A percentile compares a stretch with the other conserved stretches of the same genome.
Conservation (phyloP, 2,888 invertebrate genomes). For the Luffia ferchaultella region DNA sequence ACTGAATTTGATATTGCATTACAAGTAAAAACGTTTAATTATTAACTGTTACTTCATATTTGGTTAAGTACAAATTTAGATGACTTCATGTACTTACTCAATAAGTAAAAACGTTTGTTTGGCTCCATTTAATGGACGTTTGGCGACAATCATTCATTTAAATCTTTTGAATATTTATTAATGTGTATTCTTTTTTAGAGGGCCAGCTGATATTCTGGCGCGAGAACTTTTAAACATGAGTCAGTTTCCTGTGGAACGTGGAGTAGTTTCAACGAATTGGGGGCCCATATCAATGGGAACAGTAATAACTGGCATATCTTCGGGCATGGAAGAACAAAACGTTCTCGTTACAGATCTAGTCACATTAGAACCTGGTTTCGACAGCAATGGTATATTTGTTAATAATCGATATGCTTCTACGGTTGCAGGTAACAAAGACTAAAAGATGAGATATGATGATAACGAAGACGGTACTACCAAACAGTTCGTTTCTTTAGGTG, state of each 20-base stretch:
- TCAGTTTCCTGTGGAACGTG: slow-evolving; percentile 70
- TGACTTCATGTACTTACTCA: too few species aligned
- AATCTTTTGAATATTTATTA: too few species aligned
- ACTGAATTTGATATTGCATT: too few species aligned
- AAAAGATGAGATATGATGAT: neutral
- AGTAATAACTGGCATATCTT: slow-evolving; percentile 69
- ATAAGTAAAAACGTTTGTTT: too few species aligned
- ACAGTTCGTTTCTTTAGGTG: slow-evolving; percentile 41
- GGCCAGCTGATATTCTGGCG: slow-evolving; percentile 11
- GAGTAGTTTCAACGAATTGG: slow-evolving; percentile 69
- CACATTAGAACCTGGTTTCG: slow-evolving; percentile 12
- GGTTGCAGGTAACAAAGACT: slow-evolving; percentile 47
- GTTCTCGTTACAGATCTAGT: slow-evolving; percentile 41
- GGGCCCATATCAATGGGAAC: slow-evolving; percentile 68
- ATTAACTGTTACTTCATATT: too few species aligned
- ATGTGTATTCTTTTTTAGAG: slow-evolving; percentile 12
- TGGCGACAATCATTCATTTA: too few species aligned
- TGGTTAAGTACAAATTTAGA: too few species aligned
- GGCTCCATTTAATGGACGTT: too few species aligned
- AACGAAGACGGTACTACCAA: neutral
- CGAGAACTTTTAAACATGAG: slow-evolving; percentile 28
- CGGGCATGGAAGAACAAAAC: slow-evolving; percentile 64
- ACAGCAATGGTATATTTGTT: slow-evolving; percentile 24
- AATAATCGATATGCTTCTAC: slow-evolving; percentile 73
- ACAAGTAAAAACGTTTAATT: too few species aligned